phyloP scores from a whole-genome alignment of 2,888 invertebrate genomes.

The Aleiodes alternator region DNA sequence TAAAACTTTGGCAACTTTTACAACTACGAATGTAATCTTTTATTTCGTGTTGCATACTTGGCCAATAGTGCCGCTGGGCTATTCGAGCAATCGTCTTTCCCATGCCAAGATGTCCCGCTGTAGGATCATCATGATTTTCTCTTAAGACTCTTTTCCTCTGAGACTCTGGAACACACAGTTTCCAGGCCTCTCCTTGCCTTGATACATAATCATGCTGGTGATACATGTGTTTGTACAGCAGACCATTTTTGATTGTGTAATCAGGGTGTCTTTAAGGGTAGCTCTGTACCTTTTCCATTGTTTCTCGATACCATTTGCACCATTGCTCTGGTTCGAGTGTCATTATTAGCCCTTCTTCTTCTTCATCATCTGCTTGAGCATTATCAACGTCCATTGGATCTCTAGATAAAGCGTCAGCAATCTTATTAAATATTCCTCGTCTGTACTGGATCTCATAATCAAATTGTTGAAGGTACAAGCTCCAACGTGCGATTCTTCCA shows the following conservation, averaged over 20 bases:
- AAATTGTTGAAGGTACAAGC: neutral
- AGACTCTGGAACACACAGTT: conserved; percentile 14
- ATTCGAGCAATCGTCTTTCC: conserved; percentile 33
- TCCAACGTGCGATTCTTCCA: neutral
- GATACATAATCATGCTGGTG: neutral
- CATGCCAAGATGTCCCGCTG: conserved; percentile 49
- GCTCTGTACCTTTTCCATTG: neutral
- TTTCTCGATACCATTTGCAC: conserved; percentile 5
- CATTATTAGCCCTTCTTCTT: neutral
- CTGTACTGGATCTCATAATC: neutral
- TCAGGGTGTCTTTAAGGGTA: neutral
- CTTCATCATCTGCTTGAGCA: neutral
- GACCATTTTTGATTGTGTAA: neutral
- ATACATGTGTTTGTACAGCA: neutral
- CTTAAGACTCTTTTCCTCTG: neutral
- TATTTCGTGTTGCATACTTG: conserved; percentile 51
- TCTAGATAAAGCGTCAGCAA: neutral
- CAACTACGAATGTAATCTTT: conserved; percentile 42
- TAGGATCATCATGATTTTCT: conserved; percentile 42
- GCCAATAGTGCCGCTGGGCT: conserved; percentile 57
- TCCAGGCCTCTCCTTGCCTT: conserved; percentile 34
- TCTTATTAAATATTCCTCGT: neutral
- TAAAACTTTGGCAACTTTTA: conserved; percentile 31
- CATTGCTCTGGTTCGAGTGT: neutral
- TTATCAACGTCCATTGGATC: neutral